A percentile compares a stretch with the other conserved stretches of the same genome.
phyloP scores from a whole-genome alignment of 2,113 vertebrate species.

The Neomonachus schauinslandi region DNA sequence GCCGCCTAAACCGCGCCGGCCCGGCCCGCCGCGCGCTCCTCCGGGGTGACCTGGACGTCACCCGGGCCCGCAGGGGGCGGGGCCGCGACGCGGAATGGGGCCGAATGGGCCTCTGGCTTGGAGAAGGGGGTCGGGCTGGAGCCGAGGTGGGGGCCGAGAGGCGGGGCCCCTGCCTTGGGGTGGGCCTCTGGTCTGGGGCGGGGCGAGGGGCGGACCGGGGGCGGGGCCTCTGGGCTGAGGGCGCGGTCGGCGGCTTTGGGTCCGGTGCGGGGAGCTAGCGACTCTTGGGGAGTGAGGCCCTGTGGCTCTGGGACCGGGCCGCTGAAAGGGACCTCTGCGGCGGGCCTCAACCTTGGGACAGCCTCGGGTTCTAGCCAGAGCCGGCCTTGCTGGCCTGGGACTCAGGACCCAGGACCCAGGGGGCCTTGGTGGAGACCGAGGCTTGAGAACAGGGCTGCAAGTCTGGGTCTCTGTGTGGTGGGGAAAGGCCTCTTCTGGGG shows the following conservation, averaged over 20 bases:
- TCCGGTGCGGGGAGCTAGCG: background rate
- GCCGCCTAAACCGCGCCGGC: constrained; percentile 91
- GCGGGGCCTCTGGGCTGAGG: background rate
- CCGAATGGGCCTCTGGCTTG: background rate
- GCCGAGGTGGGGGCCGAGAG: background rate
- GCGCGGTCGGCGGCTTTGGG: background rate
- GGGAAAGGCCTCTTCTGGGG: background rate
- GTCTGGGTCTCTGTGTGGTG: background rate
- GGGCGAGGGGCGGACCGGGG: background rate
- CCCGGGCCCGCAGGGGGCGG: constrained; percentile 86
- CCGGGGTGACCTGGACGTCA: constrained; percentile 65
- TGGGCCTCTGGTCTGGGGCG: background rate
- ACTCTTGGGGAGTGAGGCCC: background rate
- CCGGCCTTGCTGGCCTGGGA: background rate
- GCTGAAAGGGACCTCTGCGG: background rate
- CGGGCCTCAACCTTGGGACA: background rate
- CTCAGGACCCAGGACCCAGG: background rate
- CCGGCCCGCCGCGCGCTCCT: constrained; percentile 72
- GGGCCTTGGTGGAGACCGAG: background rate
- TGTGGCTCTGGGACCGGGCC: background rate
- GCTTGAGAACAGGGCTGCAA: background rate
- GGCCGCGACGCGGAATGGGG: constrained; percentile 84
- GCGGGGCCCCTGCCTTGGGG: no score
- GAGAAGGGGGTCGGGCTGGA: background rate
- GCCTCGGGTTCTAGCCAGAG: background rate